phyloP scores from a whole-genome alignment of 2,888 invertebrate genomes.

The Himalopsyche tibetana region DNA sequence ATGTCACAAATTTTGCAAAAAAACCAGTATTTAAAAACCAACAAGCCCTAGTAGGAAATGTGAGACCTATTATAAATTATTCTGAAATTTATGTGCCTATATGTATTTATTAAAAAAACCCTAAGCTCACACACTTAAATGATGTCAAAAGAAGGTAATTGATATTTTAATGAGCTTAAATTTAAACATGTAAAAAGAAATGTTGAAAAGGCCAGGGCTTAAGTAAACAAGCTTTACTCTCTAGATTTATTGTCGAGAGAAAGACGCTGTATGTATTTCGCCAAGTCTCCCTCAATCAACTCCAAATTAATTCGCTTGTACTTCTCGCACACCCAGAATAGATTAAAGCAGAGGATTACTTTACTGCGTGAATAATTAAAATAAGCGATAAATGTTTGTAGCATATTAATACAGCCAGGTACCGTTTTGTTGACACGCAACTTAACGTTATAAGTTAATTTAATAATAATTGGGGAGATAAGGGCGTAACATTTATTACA shows the following conservation, averaged over 20 bases:
- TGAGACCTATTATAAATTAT: no score
- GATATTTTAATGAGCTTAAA: background rate
- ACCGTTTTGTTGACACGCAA: no score
- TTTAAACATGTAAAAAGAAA: background rate
- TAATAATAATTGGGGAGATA: no score
- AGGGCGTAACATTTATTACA: no score
- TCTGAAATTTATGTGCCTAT: no score
- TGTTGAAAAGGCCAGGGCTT: constrained; percentile 8
- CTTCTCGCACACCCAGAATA: background rate
- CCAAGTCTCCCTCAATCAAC: constrained; percentile 7
- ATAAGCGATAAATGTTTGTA: constrained; percentile 16
- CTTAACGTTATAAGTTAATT: no score
- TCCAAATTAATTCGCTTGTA: constrained; percentile 23
- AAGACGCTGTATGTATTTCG: background rate
- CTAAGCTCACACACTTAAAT: no score
- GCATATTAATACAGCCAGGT: background rate
- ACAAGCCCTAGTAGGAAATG: no score
- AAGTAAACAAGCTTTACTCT: constrained; percentile 6
- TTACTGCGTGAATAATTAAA: constrained; percentile 2
- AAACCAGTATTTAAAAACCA: no score
- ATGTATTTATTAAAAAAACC: no score
- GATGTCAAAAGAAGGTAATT: no score
- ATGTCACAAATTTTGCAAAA: no score
- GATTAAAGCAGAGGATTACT: background rate
- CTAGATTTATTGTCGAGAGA: background rate